Evolutionary conservation across 2,797 vertebrate species (phyloP), one percentile per base, ranked within the genome.

Genomic region (Notolepis coatsorum): DNA sequence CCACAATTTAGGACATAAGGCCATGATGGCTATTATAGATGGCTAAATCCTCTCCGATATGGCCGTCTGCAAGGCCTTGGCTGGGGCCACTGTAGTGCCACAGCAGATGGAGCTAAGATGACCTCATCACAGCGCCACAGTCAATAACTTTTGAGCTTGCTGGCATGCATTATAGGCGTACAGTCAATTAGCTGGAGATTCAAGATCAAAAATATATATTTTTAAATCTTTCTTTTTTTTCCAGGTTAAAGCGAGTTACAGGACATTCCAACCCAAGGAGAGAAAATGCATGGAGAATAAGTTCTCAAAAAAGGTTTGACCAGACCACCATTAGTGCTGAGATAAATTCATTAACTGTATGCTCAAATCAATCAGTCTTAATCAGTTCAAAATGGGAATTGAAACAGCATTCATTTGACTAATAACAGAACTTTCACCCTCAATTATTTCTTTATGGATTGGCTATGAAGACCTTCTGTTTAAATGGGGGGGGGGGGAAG

Each of bases 231-330:
- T 28, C 17, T 41, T 5, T 54, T 21, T 47, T 25, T 45, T 25
- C 35, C 60, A 99, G 97, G 77, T 99, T 61, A 94, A 94, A 93
- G 97, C 97, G 20, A 89, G 95, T 55, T 54, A 98, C 53, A 93
- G 93, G 81, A 98, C 96, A 21, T 98, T 99, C 75, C 86, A 88
- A 2, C 97, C 98, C 18, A 91, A 78, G 61, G 95, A 97, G 75
- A 95, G 91, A 56, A 88, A 85, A 56, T 95, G 94, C 56, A 53
- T 92, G 13, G 96, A 97, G 87, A 96, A 98, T 41, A 94, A 99
- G 72, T 94, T 99, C 82, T 99, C 97, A 56, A 99, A 98, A 91
- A 98, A 98, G 97, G 97, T 98, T 72, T 55, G 89, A 73, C 0
- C n/a, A n/a, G n/a, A 0, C 17, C 7, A 1, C 2, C 27, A 2